A percentile compares a stretch with the other conserved stretches of the same genome.
phyloP scores from a whole-genome alignment of 2,888 invertebrate genomes.

The Loripinus fragilis region DNA sequence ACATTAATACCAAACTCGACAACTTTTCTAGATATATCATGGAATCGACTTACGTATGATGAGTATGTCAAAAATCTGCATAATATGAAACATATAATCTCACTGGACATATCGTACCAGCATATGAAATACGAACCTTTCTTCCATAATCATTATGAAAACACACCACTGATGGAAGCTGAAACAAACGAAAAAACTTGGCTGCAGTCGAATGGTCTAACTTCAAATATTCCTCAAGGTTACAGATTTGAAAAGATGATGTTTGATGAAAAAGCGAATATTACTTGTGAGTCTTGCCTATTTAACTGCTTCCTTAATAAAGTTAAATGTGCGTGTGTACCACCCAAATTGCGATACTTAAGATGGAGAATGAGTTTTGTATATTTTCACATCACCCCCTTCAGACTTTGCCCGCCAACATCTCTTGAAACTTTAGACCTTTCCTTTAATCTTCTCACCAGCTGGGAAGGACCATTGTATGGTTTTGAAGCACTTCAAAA shows the following conservation, averaged over 20 bases:
- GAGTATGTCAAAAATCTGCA: background rate
- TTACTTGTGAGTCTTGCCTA: background rate
- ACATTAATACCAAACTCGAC: conserved; percentile 25
- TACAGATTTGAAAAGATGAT: background rate
- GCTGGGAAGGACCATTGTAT: conserved; percentile 29
- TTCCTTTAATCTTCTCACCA: conserved; percentile 40
- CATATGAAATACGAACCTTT: background rate
- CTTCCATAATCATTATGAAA: background rate
- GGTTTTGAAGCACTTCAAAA: conserved; percentile 36
- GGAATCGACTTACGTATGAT: background rate
- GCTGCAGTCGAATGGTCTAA: background rate
- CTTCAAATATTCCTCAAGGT: background rate
- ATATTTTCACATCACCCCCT: background rate
- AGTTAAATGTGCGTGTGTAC: background rate
- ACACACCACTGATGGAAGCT: background rate
- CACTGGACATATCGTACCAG: background rate
- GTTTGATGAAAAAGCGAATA: background rate
- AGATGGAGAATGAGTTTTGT: conserved; percentile 44
- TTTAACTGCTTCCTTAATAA: background rate
- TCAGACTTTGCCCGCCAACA: conserved; percentile 29
- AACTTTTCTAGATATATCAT: background rate
- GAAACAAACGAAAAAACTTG: background rate
- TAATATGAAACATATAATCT: background rate
- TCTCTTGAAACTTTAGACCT: conserved; percentile 35
- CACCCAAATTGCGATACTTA: background rate